Conservation (phyloP, 1,140 invertebrate genomes). For the Melipona quadrifasciata region DNA sequence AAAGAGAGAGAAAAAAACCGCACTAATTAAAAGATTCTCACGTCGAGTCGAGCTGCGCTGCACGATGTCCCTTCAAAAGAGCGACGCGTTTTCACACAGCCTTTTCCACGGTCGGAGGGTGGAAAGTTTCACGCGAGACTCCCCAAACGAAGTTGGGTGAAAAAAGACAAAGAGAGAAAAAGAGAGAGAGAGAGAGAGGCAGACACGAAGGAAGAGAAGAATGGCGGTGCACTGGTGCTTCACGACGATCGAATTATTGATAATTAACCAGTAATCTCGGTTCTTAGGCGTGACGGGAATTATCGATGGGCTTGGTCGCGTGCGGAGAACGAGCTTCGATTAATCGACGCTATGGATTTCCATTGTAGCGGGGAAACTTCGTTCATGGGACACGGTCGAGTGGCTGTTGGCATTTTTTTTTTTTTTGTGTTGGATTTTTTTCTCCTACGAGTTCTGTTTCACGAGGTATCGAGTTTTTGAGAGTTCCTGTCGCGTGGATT, state of each 20-base stretch:
- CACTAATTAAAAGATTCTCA: constrained; percentile 21
- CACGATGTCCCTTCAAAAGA: not conserved
- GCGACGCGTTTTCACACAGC: not conserved
- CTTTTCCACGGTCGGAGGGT: not conserved
- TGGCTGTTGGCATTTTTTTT: not conserved
- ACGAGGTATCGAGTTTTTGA: not conserved
- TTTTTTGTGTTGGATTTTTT: not conserved
- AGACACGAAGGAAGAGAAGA: not conserved
- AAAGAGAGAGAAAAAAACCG: not conserved
- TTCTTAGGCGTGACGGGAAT: not conserved
- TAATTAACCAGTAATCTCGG: constrained; percentile 22
- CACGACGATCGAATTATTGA: constrained; percentile 13
- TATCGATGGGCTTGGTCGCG: not conserved
- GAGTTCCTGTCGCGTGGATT: not conserved
- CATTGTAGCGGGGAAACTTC: not conserved
- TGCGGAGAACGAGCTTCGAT: not conserved
- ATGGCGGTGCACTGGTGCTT: not conserved
- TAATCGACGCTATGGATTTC: not conserved
- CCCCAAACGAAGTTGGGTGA: constrained; percentile 1
- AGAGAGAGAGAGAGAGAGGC: not conserved
- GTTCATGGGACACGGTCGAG: not conserved
- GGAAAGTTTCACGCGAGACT: not conserved
- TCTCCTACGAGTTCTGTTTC: not conserved
- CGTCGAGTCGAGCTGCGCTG: no score
- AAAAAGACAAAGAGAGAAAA: not conserved